Evolutionary conservation across 2,888 invertebrate species (phyloP).

Genomic region (Girardia tigrina): DNA sequence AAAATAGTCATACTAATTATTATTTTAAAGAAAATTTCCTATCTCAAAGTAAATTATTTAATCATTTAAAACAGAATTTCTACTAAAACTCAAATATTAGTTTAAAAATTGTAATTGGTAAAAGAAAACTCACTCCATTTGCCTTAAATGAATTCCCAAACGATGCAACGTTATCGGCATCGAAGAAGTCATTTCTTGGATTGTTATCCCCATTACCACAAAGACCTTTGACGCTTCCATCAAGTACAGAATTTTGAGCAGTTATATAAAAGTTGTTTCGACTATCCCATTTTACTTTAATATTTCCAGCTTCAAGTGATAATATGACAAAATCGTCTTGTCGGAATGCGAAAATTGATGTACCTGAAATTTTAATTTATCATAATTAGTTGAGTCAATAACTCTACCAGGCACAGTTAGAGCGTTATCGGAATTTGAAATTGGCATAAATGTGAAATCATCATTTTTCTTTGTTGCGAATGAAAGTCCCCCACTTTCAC

Average conservation of each 20-base stretch:
- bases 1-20: no score
- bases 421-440: background rate
- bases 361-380: no score
- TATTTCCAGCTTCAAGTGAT: constrained; percentile 27
- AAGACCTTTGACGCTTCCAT: constrained; percentile 36
- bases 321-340: constrained; percentile 14
- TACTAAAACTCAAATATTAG: no score
- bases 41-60: no score
- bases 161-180: constrained; percentile 34
- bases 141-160: constrained; percentile 37
- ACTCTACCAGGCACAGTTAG: background rate
- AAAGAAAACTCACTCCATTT: background rate
- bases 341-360: background rate
- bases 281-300: constrained; percentile 38
- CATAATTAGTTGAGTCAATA: no score
- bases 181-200: constrained; percentile 36
- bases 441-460: background rate
- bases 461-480: background rate
- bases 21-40: no score
- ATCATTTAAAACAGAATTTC: no score
- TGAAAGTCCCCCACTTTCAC: background rate
- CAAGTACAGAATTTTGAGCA: constrained; percentile 35
- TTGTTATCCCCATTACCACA: constrained; percentile 39
- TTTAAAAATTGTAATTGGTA: no score
- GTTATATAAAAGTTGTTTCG: constrained; percentile 37